A percentile compares a stretch with the other conserved stretches of the same genome.
Conservation (phyloP, 2,113 vertebrate species). For the Chrysochloris asiatica region DNA sequence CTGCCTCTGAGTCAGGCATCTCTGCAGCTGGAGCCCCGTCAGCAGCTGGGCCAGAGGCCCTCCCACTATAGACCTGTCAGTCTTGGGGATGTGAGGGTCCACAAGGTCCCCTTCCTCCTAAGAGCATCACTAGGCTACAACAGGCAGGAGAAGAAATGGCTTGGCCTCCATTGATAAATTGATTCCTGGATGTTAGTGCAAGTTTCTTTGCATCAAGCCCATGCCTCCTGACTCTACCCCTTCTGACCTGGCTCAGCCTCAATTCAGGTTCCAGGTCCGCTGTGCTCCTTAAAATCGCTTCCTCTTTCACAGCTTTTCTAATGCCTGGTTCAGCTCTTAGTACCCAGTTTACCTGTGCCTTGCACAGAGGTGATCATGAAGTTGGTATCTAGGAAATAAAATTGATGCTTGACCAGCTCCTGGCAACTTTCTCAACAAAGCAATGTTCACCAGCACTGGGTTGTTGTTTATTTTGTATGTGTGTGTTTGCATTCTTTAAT, state of each 20-base stretch:
- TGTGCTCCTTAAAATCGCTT: background rate
- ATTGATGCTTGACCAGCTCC: background rate
- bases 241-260: background rate
- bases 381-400: background rate
- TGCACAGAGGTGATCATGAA: background rate
- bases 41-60: background rate
- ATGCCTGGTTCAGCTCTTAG: background rate
- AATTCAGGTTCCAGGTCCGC: background rate
- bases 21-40: background rate
- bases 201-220: background rate
- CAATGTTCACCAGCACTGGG: background rate
- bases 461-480: background rate
- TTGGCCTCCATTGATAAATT: background rate
- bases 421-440: background rate
- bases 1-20: background rate
- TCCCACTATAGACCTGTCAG: background rate
- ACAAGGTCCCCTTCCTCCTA: background rate
- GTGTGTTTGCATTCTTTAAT: background rate
- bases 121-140: too few species aligned
- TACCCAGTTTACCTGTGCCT: background rate
- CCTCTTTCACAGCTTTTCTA: background rate
- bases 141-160: background rate
- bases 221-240: too few species aligned
- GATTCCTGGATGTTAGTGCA: background rate
- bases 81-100: fast-evolving